Base-by-base conservation (phyloP, 2,797 vertebrate genomes). In the Nannoperca australis region DNA sequence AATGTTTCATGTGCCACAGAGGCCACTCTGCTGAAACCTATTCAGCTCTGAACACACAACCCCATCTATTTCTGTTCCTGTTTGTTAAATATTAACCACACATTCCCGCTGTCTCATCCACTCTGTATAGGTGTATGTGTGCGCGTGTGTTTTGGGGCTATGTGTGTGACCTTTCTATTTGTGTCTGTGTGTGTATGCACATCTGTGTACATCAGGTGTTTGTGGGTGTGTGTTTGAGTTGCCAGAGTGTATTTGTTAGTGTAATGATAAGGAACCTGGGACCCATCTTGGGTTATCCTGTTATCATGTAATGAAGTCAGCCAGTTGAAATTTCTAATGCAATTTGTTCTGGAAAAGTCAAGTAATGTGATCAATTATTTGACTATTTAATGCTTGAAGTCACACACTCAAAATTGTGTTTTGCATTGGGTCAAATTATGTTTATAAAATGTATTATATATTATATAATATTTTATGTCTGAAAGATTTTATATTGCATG, bases 71-170 rank as follows among this genome's bases (percentile, higher is more conserved):
- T 93, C 89, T 91, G 93, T 85, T 93, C 84, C 87, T 89, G 88
- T 91, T 91, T 92, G 93, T 95, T 94, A 94, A 94, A 94, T 95
- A 94, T 94, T 95, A 94, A 95, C 87, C 87, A 92, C 90, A 91
- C 89, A 87, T 85, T 92, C 88, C 87, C 67, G 69, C 88, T 87
- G 88, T 92, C 88, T 89, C 85, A 84, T 91, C 85, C 86, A 76
- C 81, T 79, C 85, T 80, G 84, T 82, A 71, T 81, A 84, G 73
- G 79, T 87, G 82, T 77, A 54, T 79, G 53, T 66, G 66, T 71
- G 85, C 67, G 18, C 61, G 22, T 59, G 51, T 70, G 81, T 76
- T 78, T 77, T 72, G 69, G 51, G 45, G 79, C 71, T 64, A 55
- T 17, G 38, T 78, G 78, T 66, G 59, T 61, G 66, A 85, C 86